Percentiles rank a stretch among this genome's conserved stretches.
These are phyloP conservation scores for Leptocoma aspasia DNA, from an alignment of 2,113 vertebrate species.

Conservation along the genomic window DNA sequence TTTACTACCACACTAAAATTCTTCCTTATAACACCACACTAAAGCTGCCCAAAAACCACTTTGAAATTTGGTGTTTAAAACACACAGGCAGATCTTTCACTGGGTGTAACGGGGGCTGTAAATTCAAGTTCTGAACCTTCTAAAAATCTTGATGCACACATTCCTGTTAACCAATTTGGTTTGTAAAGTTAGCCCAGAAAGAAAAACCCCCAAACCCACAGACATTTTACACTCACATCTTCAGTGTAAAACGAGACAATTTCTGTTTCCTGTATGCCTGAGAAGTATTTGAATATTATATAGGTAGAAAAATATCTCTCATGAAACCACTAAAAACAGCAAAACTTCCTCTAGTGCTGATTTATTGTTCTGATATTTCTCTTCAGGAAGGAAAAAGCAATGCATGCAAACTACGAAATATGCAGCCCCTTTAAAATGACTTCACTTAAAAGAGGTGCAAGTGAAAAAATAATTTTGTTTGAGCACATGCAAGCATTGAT, in stretches of 20 bases:
- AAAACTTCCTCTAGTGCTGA: background rate
- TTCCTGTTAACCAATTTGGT: background rate
- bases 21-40: background rate
- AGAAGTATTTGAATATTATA: background rate
- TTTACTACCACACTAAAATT: slow-evolving; percentile 41
- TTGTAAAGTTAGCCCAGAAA: background rate
- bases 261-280: background rate
- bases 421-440: background rate
- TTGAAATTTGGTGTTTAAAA: slow-evolving; percentile 3
- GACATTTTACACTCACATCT: background rate
- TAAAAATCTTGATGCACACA: background rate
- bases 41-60: background rate
- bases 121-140: background rate
- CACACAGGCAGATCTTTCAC: background rate
- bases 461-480: slow-evolving; percentile 5
- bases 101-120: background rate
- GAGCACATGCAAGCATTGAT: background rate
- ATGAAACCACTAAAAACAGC: background rate
- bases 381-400: background rate
- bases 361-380: background rate
- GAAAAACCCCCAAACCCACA: background rate
- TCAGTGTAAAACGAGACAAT: background rate
- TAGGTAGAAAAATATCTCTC: background rate
- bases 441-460: background rate
- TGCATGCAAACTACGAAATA: background rate